phyloP scores from a whole-genome alignment of 2,888 invertebrate species.

The Drosophila niveifrons region DNA sequence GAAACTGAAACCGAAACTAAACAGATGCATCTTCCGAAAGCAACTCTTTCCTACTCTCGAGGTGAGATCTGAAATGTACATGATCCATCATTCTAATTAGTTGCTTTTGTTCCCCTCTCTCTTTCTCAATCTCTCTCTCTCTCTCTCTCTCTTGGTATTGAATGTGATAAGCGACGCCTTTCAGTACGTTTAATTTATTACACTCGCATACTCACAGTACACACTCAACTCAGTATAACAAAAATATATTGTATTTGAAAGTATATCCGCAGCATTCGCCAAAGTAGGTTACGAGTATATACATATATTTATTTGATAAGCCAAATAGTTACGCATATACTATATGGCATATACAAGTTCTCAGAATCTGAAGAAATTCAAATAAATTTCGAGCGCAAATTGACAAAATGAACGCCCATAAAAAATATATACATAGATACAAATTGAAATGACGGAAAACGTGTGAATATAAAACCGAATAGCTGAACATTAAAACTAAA shows the following conservation, averaged over 20 bases:
- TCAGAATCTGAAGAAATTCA: conserved; percentile 5
- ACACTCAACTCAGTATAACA: neutral
- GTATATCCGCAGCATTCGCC: conserved; percentile 12
- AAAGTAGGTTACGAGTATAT: conserved; percentile 9
- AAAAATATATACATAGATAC: conserved; percentile 26
- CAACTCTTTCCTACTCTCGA: neutral
- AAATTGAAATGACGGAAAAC: conserved; percentile 24
- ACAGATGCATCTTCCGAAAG: conserved; percentile 15
- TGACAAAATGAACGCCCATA: conserved; percentile 20
- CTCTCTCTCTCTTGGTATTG: too few species aligned
- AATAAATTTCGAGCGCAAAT: conserved; percentile 26
- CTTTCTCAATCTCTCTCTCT: neutral
- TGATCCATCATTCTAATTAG: conserved; percentile 43
- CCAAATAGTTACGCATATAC: conserved; percentile 1
- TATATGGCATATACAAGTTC: conserved; percentile 3
- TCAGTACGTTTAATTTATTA: conserved; percentile 30
- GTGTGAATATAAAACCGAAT: conserved; percentile 26
- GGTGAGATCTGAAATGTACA: conserved; percentile 15
- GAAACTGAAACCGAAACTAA: conserved; percentile 27
- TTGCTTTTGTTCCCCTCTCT: conserved; percentile 20
- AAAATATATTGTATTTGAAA: neutral
- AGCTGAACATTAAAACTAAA: neutral
- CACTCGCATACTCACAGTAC: neutral
- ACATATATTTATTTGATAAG: conserved; percentile 28
- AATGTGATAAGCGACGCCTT: conserved; percentile 20